These are phyloP conservation scores for Zoanthus gigantus DNA, from an alignment of 92 coral and sea anemone genomes.

Conservation along the genomic window DNA sequence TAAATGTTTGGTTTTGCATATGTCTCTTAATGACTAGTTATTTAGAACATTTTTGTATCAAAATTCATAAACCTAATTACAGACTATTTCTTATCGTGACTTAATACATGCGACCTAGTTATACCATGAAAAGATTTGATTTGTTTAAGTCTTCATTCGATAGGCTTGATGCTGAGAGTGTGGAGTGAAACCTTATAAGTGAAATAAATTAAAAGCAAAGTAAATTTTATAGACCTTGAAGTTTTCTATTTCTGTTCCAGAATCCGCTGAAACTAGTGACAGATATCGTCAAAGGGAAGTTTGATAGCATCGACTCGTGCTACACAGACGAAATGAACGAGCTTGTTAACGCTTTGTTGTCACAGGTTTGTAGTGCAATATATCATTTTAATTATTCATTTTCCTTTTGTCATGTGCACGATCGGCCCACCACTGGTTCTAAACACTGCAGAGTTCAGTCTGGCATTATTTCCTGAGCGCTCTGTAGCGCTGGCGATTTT, in stretches of 20 bases:
- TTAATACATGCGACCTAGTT: too few species aligned
- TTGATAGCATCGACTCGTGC: conserved; percentile 77
- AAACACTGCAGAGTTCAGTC: background rate
- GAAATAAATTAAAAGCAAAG: too few species aligned
- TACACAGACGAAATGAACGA: conserved; percentile 87
- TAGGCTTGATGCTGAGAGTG: too few species aligned
- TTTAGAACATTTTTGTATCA: too few species aligned
- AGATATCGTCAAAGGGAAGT: conserved; percentile 95
- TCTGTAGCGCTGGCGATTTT: background rate
- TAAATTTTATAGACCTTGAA: background rate
- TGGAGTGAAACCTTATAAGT: too few species aligned
- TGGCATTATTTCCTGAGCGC: background rate
- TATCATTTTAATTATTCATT: background rate
- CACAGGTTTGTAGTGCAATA: conserved; percentile 61
- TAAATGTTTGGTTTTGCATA: too few species aligned
- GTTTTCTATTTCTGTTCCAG: conserved; percentile 38
- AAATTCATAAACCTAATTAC: too few species aligned
- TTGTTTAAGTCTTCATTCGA: too few species aligned
- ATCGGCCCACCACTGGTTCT: background rate
- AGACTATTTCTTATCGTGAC: too few species aligned
- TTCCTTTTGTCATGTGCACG: background rate
- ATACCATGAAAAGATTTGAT: too few species aligned
- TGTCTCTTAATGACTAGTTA: too few species aligned
- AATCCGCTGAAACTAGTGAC: conserved; percentile 95
- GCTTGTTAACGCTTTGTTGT: conserved; percentile 76